These are phyloP conservation scores for Megaceryle torquata DNA, from an alignment of 2,113 vertebrate species.

Conservation along the genomic window DNA sequence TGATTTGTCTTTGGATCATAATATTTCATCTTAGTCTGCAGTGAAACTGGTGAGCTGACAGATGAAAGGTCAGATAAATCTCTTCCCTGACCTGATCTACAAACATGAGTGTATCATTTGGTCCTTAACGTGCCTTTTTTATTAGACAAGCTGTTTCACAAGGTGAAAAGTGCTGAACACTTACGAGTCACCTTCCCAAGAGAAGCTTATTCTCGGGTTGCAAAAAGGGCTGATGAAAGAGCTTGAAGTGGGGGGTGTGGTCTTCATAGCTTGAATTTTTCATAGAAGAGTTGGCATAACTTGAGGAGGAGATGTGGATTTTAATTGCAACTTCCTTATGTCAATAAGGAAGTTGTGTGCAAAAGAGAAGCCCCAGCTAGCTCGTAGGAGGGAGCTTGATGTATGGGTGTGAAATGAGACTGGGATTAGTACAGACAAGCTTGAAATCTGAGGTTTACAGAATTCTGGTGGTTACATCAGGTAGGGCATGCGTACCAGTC, in stretches of 20 bases:
- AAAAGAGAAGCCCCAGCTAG: neutral
- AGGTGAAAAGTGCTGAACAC: neutral
- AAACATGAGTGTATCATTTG: neutral
- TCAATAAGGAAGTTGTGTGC: neutral
- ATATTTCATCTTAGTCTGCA: neutral
- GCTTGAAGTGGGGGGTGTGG: neutral
- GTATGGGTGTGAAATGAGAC: neutral
- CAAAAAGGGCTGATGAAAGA: neutral
- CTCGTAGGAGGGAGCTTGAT: neutral
- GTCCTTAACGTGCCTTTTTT: neutral
- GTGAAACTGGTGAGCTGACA: neutral
- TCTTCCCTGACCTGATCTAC: neutral
- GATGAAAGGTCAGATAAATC: neutral
- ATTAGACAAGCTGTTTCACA: neutral
- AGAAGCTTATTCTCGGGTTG: neutral
- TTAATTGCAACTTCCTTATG: neutral
- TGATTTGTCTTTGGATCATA: neutral
- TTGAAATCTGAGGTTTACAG: neutral
- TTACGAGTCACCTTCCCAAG: neutral
- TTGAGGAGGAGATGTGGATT: neutral
- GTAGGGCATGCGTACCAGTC: neutral
- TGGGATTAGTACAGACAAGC: neutral
- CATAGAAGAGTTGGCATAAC: neutral
- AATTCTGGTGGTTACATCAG: neutral
- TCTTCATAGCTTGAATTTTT: neutral